Percentiles rank a stretch among this genome's conserved stretches.
Conservation (phyloP, 2,113 vertebrate genomes). For the Phylloscopus whistleri region DNA sequence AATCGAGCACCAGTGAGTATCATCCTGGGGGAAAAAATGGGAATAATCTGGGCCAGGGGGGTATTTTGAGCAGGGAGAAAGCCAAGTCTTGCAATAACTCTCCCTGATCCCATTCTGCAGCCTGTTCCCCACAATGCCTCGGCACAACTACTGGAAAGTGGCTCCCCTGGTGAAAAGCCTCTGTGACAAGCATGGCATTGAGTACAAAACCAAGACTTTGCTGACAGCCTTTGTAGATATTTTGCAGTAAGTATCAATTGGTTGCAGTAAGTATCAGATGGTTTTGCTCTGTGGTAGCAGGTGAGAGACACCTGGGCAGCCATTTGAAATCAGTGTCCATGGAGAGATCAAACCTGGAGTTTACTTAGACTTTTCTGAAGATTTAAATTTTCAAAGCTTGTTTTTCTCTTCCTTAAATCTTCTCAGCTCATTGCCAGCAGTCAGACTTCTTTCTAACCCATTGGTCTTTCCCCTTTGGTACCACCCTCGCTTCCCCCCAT, state of each 20-base stretch:
- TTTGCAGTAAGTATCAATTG: conserved; percentile 72
- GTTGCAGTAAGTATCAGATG: no score
- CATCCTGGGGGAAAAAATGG: not conserved
- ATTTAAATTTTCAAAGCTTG: not conserved
- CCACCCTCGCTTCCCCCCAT: no score
- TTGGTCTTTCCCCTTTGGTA: not conserved
- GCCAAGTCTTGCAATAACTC: not conserved
- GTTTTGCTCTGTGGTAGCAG: not conserved
- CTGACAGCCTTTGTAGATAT: conserved; percentile 79
- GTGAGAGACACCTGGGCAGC: not conserved
- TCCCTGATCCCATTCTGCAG: not conserved
- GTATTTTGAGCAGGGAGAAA: not conserved
- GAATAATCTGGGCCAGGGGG: not conserved
- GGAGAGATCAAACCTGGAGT: not conserved
- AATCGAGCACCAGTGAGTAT: conserved; percentile 53
- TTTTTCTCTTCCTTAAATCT: not conserved
- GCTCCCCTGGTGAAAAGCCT: conserved; percentile 80
- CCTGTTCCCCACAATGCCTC: conserved; percentile 90
- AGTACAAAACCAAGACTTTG: conserved; percentile 84
- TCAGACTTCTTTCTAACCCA: not conserved
- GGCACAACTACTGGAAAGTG: conserved; percentile 86
- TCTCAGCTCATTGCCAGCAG: not conserved
- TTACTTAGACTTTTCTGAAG: not conserved
- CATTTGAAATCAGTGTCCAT: not conserved
- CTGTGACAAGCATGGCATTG: conserved; percentile 83